Base-by-base conservation (phyloP, 2,797 vertebrate genomes). In the Karalla daura region DNA sequence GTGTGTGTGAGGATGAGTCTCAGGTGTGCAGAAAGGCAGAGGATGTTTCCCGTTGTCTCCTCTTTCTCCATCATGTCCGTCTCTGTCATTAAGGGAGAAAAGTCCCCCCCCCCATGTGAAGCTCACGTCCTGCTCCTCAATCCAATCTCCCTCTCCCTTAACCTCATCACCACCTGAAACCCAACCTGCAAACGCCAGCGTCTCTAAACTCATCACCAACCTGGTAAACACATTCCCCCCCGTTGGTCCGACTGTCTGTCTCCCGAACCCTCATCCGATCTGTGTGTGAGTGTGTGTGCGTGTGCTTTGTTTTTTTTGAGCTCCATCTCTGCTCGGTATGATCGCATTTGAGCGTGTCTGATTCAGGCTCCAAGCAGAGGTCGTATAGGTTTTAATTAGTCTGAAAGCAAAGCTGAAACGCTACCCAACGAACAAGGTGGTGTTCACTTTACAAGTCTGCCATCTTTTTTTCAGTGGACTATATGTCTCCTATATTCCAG, bases 111-210 rank as follows among this genome's bases (percentile, higher is more conserved):
- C 49, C 58, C 55, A 12, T 67, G 23, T 53, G 40, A 63, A 63
- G 56, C 39, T 73, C 62, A 56, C 27, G 3, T 60, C 64, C 27
- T 3, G 40, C 18, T 24, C 33, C 14, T 70, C 46, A 53, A 72
- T 72, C 18, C 35, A 67, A 74, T 79, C 58, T 49, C 27, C n/a
- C 52, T 50, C 55, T 27, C 32, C 40, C 4, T 54, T 65, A 52
- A 79, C 50, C 37, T 75, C 53, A 52, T 45, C 66, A 74, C 33
- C 70, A 27, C 40, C 21, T 68, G 70, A 80, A 83, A 78, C 69
- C 49, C 45, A 59, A 79, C 56, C 73, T 74, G 53, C 40, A 50
- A 41, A 58, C 50, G 33, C 46, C 53, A 53, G 30, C 41, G 37
- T 53, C 41, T 72, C 40, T 33, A 47, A 68, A 27, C 50, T 74